Evolutionary conservation across 2,888 invertebrate species (phyloP), one percentile per base, ranked within the genome.

Genomic region (Maniola hyperantus): DNA sequence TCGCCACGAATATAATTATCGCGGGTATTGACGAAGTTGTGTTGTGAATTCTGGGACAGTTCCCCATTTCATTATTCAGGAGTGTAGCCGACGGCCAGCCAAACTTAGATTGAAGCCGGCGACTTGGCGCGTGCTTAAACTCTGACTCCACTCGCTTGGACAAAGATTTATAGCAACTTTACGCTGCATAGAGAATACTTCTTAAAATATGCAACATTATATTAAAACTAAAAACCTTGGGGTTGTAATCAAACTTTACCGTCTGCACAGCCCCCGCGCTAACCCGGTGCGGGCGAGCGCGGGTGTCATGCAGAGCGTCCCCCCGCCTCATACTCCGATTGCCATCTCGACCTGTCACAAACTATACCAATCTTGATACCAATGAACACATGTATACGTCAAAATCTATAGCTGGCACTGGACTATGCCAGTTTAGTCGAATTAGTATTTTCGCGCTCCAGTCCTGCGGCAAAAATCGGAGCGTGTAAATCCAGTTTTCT

Each of bases 31-130:
- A 73, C 71, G 77, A 77, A 77, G 79, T 77, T 84, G 82, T 78
- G 83, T 83, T 81, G 82, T 75, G 83, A 80, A 86, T 85, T 83
- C 83, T 82, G 78, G 80, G 80, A 80, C 80, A 83, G 83, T 82
- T 53, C 78, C 81, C 83, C 79, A 79, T 86, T 90, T 87, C 86
- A 91, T 91, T 91, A 91, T 91, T 87, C 88, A 87, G 79, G 79
- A 82, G 83, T 85, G 85, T 84, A 82, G 83, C 83, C 85, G 87
- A 84, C 87, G 86, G 84, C 83, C 83, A 78, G 83, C 83, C 82
- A 88, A 92, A 92, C 87, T 92, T 92, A 92, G 89, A 92, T 92
- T 91, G 90, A 88, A 89, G 87, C 81, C 83, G 86, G 77, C 84
- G 88, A 88, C 85, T 86, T 82, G 80, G 85, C 86, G 86, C 89